Evolutionary conservation across 2,888 invertebrate species (phyloP).

Genomic region (Sphaerophoria taeniata): DNA sequence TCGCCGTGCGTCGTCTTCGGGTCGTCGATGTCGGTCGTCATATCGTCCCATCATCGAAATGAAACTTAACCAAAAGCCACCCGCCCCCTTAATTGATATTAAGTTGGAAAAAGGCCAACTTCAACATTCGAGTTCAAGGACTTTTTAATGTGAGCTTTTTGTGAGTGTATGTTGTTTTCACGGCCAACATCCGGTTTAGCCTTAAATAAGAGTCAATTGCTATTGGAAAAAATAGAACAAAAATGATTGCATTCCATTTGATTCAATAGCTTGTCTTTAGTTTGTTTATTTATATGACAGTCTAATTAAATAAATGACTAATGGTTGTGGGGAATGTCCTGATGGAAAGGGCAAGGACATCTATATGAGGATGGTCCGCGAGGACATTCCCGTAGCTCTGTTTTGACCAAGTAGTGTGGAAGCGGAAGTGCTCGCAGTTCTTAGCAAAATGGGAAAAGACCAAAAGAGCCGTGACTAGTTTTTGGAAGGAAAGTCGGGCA

Average conservation of each 20-base stretch:
- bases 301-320: conserved; percentile 69
- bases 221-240: background rate
- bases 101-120: conserved; percentile 37
- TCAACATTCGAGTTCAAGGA: conserved; percentile 56
- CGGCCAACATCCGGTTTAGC: background rate
- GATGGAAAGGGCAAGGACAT: too few species aligned
- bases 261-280: too few species aligned
- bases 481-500: too few species aligned
- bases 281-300: conserved; percentile 30
- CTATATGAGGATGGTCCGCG: too few species aligned
- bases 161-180: background rate
- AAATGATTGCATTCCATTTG: background rate
- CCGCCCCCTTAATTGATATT: conserved; percentile 24
- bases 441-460: too few species aligned
- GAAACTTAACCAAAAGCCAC: background rate
- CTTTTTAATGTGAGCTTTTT: conserved; percentile 20
- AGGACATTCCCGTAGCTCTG: too few species aligned
- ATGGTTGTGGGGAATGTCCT: conserved; percentile 45
- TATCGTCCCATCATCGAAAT: too few species aligned
- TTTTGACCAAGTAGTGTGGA: too few species aligned
- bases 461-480: too few species aligned
- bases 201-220: conserved; percentile 30
- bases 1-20: background rate
- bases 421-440: too few species aligned
- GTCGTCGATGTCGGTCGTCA: too few species aligned